A percentile compares a stretch with the other conserved stretches of the same genome.
These are phyloP conservation scores for Hypsopygia costalis DNA, from an alignment of 2,888 invertebrate genomes.

Conservation along the genomic window DNA sequence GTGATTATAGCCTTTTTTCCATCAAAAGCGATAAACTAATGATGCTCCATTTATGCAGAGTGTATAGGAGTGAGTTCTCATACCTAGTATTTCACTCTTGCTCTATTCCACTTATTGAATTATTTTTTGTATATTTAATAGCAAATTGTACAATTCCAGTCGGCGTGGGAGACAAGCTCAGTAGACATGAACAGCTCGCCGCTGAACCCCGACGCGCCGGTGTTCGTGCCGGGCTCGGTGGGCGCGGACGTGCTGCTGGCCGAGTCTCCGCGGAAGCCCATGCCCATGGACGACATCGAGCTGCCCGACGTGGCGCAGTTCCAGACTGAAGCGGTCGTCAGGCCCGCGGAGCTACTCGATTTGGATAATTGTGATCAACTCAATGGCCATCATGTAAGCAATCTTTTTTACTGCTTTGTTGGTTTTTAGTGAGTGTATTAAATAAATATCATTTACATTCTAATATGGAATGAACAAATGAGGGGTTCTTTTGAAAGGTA, in stretches of 20 bases:
- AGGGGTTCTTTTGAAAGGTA: too few species aligned
- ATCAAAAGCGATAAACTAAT: too few species aligned
- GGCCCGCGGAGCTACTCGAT: conserved; percentile 81
- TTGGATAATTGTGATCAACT: conserved; percentile 76
- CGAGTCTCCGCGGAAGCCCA: conserved; percentile 87
- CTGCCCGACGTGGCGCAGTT: conserved; percentile 83
- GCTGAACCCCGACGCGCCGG: conserved; percentile 92
- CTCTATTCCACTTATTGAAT: too few species aligned
- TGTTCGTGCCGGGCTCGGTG: conserved; percentile 86
- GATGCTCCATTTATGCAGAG: too few species aligned
- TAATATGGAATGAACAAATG: too few species aligned
- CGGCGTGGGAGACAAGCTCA: conserved; percentile 72
- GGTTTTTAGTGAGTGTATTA: neutral
- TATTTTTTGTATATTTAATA: too few species aligned
- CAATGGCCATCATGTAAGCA: conserved; percentile 78
- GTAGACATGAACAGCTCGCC: conserved; percentile 88
- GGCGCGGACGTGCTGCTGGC: conserved; percentile 80
- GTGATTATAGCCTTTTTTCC: too few species aligned
- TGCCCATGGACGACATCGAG: conserved; percentile 82
- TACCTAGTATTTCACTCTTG: too few species aligned
- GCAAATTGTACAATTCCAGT: conserved; percentile 43
- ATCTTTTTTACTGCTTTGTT: conserved; percentile 1
- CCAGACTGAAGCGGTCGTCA: conserved; percentile 80
- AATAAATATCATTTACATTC: too few species aligned
- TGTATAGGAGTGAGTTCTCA: too few species aligned